Evolutionary conservation across 2,888 invertebrate species (phyloP).

Genomic region (Alitta virens): DNA sequence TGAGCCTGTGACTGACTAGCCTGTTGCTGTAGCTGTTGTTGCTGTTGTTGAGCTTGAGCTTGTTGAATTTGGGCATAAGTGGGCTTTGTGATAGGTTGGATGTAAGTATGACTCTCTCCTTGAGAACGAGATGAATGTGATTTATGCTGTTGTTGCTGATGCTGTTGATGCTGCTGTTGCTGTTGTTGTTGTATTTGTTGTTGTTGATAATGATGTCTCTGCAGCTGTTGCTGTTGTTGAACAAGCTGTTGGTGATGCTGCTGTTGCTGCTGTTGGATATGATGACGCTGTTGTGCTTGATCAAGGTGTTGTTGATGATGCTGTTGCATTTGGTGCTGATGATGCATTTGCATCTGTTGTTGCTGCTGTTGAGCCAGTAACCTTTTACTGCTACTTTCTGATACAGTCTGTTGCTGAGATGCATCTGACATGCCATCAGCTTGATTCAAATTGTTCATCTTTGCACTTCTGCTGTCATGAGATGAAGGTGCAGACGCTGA

Average conservation of each 20-base stretch:
- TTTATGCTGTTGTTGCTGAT: neutral
- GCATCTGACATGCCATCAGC: too few relatives aligned
- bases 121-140: too few relatives aligned
- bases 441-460: too few relatives aligned
- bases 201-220: constrained; percentile 1
- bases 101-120: too few relatives aligned
- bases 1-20: neutral
- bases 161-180: neutral
- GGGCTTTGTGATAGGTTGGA: too few relatives aligned
- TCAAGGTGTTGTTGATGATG: neutral
- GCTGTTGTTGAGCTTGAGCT: neutral
- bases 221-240: neutral
- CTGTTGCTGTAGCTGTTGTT: neutral
- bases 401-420: neutral
- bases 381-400: neutral
- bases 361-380: neutral
- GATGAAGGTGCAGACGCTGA: constrained; percentile 5
- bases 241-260: constrained; percentile 3
- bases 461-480: too few relatives aligned
- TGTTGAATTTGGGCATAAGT: constrained; percentile 20
- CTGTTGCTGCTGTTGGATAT: constrained; percentile 22
- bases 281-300: constrained; percentile 16
- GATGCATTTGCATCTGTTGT: constrained; percentile 3
- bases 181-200: constrained; percentile 11
- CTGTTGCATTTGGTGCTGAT: neutral